phyloP scores from a whole-genome alignment of 2,888 invertebrate genomes.

The Calliopum simillimum region DNA sequence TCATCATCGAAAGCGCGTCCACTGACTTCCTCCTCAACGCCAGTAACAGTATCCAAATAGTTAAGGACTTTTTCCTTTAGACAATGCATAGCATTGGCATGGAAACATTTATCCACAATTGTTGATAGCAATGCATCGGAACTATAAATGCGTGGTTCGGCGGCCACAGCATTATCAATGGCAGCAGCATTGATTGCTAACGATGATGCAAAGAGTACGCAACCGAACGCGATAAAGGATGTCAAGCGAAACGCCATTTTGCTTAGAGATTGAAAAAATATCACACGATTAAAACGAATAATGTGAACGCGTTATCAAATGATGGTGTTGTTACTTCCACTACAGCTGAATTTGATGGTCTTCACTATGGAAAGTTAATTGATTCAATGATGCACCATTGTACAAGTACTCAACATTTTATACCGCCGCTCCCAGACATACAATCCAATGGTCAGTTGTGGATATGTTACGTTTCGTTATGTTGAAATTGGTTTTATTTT shows the following conservation, averaged over 20 bases:
- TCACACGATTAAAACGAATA: constrained; percentile 25
- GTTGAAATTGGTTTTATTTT: too few relatives aligned
- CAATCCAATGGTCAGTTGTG: constrained; percentile 42
- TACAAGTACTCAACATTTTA: constrained; percentile 65
- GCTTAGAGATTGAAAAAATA: constrained; percentile 16
- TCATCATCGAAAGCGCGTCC: constrained; percentile 73
- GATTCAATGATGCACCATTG: constrained; percentile 66
- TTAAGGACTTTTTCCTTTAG: constrained; percentile 82
- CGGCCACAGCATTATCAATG: constrained; percentile 69
- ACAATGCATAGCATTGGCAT: constrained; percentile 77
- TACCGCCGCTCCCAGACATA: constrained; percentile 66
- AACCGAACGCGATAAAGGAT: constrained; percentile 70
- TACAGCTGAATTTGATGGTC: constrained; percentile 46
- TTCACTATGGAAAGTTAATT: constrained; percentile 63
- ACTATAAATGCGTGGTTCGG: constrained; percentile 71
- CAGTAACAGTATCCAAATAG: constrained; percentile 79
- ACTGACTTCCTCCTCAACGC: constrained; percentile 72
- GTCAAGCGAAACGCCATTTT: constrained; percentile 63
- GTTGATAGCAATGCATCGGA: constrained; percentile 79
- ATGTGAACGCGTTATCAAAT: constrained; percentile 38
- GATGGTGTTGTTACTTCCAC: constrained; percentile 31
- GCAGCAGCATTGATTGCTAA: constrained; percentile 69
- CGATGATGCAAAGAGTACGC: constrained; percentile 69
- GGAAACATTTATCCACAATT: constrained; percentile 80
- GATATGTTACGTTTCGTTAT: background rate